These are phyloP conservation scores for Albula glossodonta DNA, from an alignment of 2,113 vertebrate species.

Conservation along the genomic window DNA sequence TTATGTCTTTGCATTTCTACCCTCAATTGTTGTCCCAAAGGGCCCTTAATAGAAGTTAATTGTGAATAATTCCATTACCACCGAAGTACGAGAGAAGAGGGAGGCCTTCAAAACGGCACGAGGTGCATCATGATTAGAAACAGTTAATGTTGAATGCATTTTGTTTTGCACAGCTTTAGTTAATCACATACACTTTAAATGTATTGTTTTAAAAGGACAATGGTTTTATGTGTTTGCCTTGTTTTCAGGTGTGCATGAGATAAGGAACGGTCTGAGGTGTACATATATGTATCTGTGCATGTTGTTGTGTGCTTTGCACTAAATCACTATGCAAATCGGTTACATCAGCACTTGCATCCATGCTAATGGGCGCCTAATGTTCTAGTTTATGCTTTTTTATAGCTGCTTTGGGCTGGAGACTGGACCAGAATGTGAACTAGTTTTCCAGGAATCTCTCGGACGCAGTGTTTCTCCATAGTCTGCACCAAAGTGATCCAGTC, in stretches of 20 bases:
- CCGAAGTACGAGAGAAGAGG: not conserved
- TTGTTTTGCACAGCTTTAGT: not conserved
- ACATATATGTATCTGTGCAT: slow-evolving; percentile 1
- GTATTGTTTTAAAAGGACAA: not conserved
- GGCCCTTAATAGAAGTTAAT: not conserved
- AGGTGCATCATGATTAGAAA: not conserved
- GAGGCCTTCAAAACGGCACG: not conserved
- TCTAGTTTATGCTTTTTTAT: slow-evolving; percentile 60
- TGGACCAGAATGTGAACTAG: slow-evolving; percentile 49
- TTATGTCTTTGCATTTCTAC: not conserved
- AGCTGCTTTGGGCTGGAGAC: slow-evolving; percentile 46
- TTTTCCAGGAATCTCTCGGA: slow-evolving; percentile 48
- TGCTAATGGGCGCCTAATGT: slow-evolving; percentile 62
- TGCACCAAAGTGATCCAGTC: not conserved
- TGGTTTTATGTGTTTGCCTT: not conserved
- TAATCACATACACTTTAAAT: not conserved
- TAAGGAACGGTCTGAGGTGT: not conserved
- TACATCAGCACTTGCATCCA: slow-evolving; percentile 45
- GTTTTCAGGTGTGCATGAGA: not conserved
- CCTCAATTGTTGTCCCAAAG: not conserved
- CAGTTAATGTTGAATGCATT: not conserved
- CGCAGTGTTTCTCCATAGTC: slow-evolving; percentile 31
- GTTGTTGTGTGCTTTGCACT: slow-evolving; percentile 7
- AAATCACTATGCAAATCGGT: slow-evolving; percentile 68
- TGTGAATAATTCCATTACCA: slow-evolving; percentile 2